These are phyloP conservation scores for Irena cyanogastra DNA, from an alignment of 2,113 vertebrate genomes.

Conservation along the genomic window DNA sequence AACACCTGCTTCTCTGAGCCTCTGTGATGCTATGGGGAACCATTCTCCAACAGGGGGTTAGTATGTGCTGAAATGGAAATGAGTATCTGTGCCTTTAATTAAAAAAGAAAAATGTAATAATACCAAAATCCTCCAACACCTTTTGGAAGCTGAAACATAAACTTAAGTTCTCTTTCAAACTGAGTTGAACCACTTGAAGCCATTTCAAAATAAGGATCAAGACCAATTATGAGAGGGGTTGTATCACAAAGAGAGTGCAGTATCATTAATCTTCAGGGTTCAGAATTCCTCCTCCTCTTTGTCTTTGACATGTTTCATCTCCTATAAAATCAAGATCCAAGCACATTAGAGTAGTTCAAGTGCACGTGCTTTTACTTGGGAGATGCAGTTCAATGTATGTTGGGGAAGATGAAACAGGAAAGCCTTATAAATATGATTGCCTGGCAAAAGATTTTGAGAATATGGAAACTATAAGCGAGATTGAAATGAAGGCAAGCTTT, in stretches of 20 bases:
- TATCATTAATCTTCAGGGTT: background rate
- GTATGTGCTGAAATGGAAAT: background rate
- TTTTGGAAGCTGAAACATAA: background rate
- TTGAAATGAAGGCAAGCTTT: too few relatives aligned
- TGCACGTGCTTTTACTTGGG: background rate
- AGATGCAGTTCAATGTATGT: background rate
- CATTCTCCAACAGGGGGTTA: background rate
- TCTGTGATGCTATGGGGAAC: background rate
- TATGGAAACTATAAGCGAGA: too few relatives aligned
- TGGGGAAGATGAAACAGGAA: too few relatives aligned
- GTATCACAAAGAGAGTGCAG: background rate
- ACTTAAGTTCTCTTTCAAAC: background rate
- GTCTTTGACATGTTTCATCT: background rate
- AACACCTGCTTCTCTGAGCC: conserved; percentile 41
- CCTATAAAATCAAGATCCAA: background rate
- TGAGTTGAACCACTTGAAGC: background rate
- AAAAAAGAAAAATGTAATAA: background rate
- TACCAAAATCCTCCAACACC: background rate
- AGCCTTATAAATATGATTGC: too few relatives aligned
- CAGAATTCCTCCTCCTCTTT: background rate
- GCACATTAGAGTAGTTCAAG: background rate
- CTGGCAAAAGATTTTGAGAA: too few relatives aligned
- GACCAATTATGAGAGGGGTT: background rate
- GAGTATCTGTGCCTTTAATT: background rate
- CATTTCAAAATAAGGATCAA: background rate